Percentiles rank a stretch among this genome's conserved stretches.
These are phyloP conservation scores for Tympanoctomys barrerae DNA, from an alignment of 2,797 vertebrate genomes.

Conservation along the genomic window DNA sequence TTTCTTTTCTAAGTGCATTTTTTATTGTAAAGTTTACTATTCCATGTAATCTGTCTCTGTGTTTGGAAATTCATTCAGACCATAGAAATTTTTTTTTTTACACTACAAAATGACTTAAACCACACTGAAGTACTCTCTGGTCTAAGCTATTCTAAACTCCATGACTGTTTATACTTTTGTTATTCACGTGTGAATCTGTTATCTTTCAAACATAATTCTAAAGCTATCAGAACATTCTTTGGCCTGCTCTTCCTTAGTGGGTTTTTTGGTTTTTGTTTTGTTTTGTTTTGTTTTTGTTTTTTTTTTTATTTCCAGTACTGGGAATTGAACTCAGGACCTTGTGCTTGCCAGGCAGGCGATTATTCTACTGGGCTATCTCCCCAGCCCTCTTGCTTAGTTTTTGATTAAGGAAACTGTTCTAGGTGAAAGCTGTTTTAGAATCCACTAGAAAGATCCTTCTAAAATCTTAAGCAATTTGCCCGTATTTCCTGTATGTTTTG, in stretches of 20 bases:
- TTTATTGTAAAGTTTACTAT: slow-evolving; percentile 38
- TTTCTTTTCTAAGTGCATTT: slow-evolving; percentile 46
- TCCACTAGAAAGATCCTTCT: not conserved
- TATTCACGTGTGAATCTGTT: slow-evolving; percentile 15
- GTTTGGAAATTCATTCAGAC: slow-evolving; percentile 37
- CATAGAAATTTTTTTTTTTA: slow-evolving; percentile 24
- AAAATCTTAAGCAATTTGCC: not conserved
- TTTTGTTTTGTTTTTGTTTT: too few relatives aligned
- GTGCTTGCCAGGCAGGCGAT: too few relatives aligned
- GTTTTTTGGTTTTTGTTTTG: too few relatives aligned
- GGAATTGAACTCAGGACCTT: too few relatives aligned
- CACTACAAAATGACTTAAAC: slow-evolving; percentile 5
- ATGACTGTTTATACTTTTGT: slow-evolving; percentile 25
- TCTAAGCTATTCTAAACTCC: not conserved
- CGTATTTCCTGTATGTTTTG: not conserved
- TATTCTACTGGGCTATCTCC: too few relatives aligned
- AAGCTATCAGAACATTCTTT: slow-evolving; percentile 39
- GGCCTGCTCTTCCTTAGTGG: not conserved
- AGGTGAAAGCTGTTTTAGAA: not conserved
- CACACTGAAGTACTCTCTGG: not conserved
- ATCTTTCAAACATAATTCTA: slow-evolving; percentile 33
- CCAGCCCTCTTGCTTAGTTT: not conserved
- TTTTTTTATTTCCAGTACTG: too few relatives aligned
- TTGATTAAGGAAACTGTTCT: slow-evolving; percentile 14
- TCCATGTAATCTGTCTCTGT: not conserved